phyloP scores from a whole-genome alignment of 2,113 vertebrate genomes.

The Opisthocomus hoazin region DNA sequence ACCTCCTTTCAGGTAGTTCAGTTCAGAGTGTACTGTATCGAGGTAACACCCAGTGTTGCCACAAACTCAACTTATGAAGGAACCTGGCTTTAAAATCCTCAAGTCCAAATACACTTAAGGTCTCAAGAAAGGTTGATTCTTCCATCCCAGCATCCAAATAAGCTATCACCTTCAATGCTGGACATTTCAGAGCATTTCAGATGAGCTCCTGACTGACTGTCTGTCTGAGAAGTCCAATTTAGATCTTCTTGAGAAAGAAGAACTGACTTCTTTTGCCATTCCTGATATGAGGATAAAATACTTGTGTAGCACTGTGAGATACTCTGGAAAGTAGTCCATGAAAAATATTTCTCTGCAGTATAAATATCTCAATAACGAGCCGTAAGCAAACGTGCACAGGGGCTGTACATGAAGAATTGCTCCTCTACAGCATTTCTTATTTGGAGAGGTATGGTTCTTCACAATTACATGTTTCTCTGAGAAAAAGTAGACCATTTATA shows the following conservation, averaged over 20 bases:
- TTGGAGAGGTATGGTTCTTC: not conserved
- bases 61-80: not conserved
- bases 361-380: not conserved
- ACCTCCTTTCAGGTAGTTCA: no score
- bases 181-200: not conserved
- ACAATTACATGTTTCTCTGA: not conserved
- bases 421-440: rapidly evolving
- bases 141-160: not conserved
- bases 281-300: not conserved
- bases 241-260: not conserved
- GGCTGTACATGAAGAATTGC: not conserved
- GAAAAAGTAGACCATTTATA: not conserved
- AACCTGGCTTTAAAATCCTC: not conserved
- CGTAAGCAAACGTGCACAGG: not conserved
- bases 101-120: not conserved
- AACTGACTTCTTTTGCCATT: not conserved
- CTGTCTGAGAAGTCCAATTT: not conserved
- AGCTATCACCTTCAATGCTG: not conserved
- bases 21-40: no score
- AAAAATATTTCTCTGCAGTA: not conserved
- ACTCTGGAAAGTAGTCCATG: not conserved
- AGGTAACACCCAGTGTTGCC: not conserved
- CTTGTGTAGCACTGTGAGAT: not conserved
- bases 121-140: not conserved
- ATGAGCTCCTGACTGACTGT: not conserved